Conservation (phyloP, 2,888 invertebrate genomes). For the Hypolimnas misippus region DNA sequence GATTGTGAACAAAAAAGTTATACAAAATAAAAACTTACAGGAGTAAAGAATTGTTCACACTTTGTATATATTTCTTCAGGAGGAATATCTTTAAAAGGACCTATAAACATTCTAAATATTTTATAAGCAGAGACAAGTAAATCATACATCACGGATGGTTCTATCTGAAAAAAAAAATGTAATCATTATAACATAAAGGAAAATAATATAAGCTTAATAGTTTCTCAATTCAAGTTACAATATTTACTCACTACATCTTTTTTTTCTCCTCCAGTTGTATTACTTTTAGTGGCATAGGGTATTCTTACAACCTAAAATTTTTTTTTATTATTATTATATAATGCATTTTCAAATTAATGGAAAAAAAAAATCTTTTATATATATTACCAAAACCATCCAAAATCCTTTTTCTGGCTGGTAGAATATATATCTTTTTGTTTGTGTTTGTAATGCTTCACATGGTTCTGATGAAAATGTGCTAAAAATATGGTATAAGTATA, state of each 20-base stretch:
- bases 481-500: conserved; percentile 48
- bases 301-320: conserved; percentile 88
- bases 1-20: no score
- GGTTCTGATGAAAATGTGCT: conserved; percentile 92
- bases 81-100: conserved; percentile 88
- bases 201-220: background rate
- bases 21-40: conserved; percentile 86
- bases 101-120: conserved; percentile 94
- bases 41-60: conserved; percentile 91
- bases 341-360: background rate
- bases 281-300: conserved; percentile 87
- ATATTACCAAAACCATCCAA: conserved; percentile 94
- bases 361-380: conserved; percentile 9
- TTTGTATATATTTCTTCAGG: conserved; percentile 86
- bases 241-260: conserved; percentile 88
- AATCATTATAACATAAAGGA: background rate
- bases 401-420: conserved; percentile 93
- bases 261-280: conserved; percentile 90
- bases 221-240: no score
- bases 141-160: conserved; percentile 74
- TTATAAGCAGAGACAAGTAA: conserved; percentile 86
- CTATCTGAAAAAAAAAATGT: conserved; percentile 57
- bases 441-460: conserved; percentile 94
- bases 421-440: conserved; percentile 94
- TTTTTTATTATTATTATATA: background rate